Evolutionary conservation across 1,140 invertebrate species (phyloP).

Genomic region (Drosophila willistoni): DNA sequence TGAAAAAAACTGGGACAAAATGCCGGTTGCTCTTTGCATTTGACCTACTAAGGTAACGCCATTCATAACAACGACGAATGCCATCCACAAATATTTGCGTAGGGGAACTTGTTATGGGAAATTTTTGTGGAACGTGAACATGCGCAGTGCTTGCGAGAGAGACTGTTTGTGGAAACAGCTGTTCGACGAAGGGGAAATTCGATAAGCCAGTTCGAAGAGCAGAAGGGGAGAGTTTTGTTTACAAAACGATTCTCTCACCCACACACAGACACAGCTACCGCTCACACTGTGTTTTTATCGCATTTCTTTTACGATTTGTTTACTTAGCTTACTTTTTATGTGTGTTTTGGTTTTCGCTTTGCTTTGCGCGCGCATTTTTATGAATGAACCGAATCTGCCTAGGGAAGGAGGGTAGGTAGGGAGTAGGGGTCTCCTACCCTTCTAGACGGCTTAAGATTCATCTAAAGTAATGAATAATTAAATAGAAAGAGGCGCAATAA

Average conservation of each 20-base stretch:
- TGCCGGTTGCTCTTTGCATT: conserved; percentile 39
- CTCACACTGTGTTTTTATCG: conserved; percentile 18
- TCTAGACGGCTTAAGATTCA: conserved; percentile 53
- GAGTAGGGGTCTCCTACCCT: background rate
- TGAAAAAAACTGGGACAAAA: conserved; percentile 36
- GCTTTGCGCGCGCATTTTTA: conserved; percentile 68
- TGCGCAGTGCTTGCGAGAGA: conserved; percentile 54
- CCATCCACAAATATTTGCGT: conserved; percentile 48
- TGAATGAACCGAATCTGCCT: conserved; percentile 53
- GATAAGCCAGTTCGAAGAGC: background rate
- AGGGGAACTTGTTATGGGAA: conserved; percentile 82
- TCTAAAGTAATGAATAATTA: conserved; percentile 55
- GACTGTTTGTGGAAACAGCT: conserved; percentile 45
- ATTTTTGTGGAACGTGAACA: conserved; percentile 60
- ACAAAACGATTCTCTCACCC: conserved; percentile 22
- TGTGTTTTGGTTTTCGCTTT: conserved; percentile 39
- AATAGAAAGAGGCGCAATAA: conserved; percentile 73
- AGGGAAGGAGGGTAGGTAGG: background rate
- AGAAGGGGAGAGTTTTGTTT: conserved; percentile 22
- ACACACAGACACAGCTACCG: background rate
- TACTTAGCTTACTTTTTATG: conserved; percentile 73
- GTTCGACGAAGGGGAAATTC: conserved; percentile 22
- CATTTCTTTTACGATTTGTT: conserved; percentile 63
- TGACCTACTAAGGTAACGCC: conserved; percentile 75
- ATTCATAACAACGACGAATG: conserved; percentile 52